Percentiles rank a stretch among this genome's conserved stretches.
Conservation (phyloP, 2,113 vertebrate species). For the Ochotona curzoniae region DNA sequence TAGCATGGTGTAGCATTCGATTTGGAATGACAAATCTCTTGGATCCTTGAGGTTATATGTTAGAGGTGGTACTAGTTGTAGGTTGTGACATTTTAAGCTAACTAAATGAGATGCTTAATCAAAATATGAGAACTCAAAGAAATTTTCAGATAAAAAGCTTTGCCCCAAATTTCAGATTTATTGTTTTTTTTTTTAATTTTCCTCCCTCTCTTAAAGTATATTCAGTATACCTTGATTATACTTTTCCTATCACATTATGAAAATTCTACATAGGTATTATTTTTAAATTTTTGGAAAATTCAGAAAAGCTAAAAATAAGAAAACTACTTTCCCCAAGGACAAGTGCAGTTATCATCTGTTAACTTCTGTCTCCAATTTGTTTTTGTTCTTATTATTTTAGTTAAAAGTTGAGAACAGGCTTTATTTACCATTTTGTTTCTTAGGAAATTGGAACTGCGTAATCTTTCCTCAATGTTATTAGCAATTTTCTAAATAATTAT, state of each 20-base stretch:
- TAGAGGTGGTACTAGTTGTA: background rate
- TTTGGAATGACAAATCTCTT: constrained; percentile 5
- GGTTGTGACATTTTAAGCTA: constrained; percentile 7
- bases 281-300: constrained; percentile 51
- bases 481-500: background rate
- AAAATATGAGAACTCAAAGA: constrained; percentile 1
- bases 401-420: background rate
- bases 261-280: constrained; percentile 19
- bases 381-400: background rate
- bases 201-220: constrained; percentile 35
- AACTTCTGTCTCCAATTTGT: background rate
- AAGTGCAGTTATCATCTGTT: background rate
- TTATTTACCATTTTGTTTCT: constrained; percentile 19
- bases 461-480: background rate
- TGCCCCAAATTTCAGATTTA: background rate
- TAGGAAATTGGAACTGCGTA: background rate
- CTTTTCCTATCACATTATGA: background rate
- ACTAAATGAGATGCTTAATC: constrained; percentile 26
- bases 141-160: background rate
- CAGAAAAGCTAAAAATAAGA: constrained; percentile 42
- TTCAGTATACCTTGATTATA: constrained; percentile 13
- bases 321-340: background rate
- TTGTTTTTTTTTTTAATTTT: background rate
- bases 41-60: background rate
- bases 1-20: background rate